These are phyloP conservation scores for Vulpes ferrilata DNA, from an alignment of 2,113 vertebrate species.

Conservation along the genomic window DNA sequence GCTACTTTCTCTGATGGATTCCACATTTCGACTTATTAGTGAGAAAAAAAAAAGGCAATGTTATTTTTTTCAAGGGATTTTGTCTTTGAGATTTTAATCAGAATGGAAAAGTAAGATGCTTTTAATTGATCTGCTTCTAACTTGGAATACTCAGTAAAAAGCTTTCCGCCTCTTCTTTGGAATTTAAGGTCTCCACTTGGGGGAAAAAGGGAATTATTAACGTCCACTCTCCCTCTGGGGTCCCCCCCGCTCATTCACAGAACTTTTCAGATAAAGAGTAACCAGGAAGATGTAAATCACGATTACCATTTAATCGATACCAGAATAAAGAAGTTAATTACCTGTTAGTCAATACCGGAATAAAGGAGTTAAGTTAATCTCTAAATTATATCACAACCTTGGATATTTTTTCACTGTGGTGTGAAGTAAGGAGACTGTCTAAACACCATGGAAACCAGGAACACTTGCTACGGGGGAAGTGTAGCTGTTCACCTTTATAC, in stretches of 20 bases:
- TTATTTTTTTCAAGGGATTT: constrained; percentile 51
- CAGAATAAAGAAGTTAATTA: constrained; percentile 60
- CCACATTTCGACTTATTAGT: constrained; percentile 15
- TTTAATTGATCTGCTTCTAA: constrained; percentile 55
- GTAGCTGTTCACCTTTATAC: not conserved
- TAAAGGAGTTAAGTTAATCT: constrained; percentile 52
- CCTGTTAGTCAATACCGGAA: constrained; percentile 29
- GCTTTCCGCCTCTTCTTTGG: constrained; percentile 35
- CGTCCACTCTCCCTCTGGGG: not conserved
- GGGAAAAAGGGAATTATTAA: not conserved
- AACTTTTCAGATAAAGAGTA: constrained; percentile 45
- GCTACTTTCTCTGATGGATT: not conserved
- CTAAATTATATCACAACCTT: constrained; percentile 52
- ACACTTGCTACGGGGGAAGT: not conserved
- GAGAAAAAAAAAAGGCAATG: not conserved
- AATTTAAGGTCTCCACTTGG: constrained; percentile 18
- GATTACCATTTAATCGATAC: constrained; percentile 54
- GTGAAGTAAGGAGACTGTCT: not conserved
- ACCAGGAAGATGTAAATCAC: constrained; percentile 19
- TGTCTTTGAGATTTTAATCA: constrained; percentile 43
- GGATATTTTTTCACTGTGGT: not conserved
- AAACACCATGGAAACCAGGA: constrained; percentile 1
- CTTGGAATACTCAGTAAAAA: constrained; percentile 39
- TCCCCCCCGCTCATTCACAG: not conserved
- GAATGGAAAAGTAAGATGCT: constrained; percentile 38